Base-by-base conservation (phyloP, 2,888 invertebrate species). In the Petrophora chlorosata region DNA sequence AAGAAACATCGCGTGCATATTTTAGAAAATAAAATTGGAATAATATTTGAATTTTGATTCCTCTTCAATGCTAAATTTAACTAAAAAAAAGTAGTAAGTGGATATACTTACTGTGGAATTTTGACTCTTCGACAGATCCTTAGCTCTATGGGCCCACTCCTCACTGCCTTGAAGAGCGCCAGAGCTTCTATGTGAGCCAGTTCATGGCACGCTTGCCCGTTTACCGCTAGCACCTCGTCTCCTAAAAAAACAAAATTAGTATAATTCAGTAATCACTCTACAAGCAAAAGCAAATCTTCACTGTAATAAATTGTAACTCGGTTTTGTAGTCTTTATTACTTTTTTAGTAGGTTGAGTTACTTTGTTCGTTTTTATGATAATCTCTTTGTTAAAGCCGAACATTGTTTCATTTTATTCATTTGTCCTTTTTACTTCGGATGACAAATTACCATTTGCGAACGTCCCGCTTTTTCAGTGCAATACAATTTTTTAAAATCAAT, bases 181-280 rank as follows among this genome's bases (percentile, higher is more conserved):
- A 97, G 93, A 22, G 96, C 96, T 75, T 96, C 95, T 28, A 94
- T 92, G 75, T 96, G 95, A 0, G 95, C 95, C 61, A 96, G 91
- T 68, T 95, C 95, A 67, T 95, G 94, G 68, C 95, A 94, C 33
- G 94, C 93, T 63, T 94, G 93, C 7, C 96, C 95, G 82, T 96
- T 96, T 12, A 96, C 94, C 45, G 95, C 94, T 61, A 96, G 82
- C 64, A 96, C 94, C 84, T 96, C 95, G 76, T 96, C 96, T 38
- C 96, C 95, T 93, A 79, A 16, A 88, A 58, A 7, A 15, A 7
- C 9, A 29, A n/a, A 10, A 10, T 22, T 23, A 19, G 15, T 22
- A 4, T 22, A 22, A 22, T 8, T 8, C 2, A 1, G 7, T 2
- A 7, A 19, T 1, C 19, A 2, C n/a, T n/a, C n/a, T n/a, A n/a